Conservation (phyloP, 2,113 vertebrate species). For the Donacobius atricapilla region DNA sequence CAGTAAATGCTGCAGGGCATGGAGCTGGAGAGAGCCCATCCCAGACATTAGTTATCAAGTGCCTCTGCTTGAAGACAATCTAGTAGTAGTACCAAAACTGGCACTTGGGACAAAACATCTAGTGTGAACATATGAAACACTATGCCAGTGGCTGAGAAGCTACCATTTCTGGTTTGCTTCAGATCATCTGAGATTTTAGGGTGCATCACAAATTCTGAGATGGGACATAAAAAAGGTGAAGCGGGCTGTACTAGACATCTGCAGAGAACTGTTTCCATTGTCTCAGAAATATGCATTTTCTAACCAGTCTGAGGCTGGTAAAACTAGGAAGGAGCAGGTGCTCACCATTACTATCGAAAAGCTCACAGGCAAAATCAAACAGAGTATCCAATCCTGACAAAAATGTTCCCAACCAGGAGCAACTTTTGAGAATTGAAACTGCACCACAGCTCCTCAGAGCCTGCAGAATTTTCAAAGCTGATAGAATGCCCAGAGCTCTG, state of each 20-base stretch:
- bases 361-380: neutral
- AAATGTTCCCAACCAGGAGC: neutral
- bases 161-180: neutral
- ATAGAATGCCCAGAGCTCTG: neutral
- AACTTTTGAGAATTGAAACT: neutral
- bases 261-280: neutral
- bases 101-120: neutral
- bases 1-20: neutral
- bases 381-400: neutral
- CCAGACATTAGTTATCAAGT: neutral
- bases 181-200: neutral
- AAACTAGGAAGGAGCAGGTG: neutral
- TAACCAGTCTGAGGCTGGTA: neutral
- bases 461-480: neutral
- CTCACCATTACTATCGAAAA: neutral
- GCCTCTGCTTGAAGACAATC: neutral
- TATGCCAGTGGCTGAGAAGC: neutral
- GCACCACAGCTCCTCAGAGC: neutral
- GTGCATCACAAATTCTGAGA: neutral
- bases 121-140: neutral
- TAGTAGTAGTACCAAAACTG: neutral
- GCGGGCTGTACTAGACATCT: neutral
- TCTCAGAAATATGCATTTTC: neutral
- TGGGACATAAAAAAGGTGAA: neutral
- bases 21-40: neutral